phyloP scores from a whole-genome alignment of 2,888 invertebrate species.

The Pammene aurita region DNA sequence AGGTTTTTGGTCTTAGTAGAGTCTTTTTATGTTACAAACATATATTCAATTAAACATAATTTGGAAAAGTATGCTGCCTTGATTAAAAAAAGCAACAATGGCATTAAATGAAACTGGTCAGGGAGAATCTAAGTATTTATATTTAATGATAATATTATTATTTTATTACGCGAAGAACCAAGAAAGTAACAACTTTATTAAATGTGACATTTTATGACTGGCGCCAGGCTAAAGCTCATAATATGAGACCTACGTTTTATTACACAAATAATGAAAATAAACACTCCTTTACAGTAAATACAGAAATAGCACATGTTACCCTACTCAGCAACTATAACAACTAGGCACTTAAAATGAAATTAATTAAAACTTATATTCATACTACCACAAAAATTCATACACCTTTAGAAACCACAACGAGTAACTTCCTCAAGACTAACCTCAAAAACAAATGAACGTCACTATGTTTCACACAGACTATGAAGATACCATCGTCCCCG shows the following conservation, averaged over 20 bases:
- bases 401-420: constrained; percentile 11
- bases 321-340: background rate
- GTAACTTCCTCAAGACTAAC: constrained; percentile 23
- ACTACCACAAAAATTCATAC: background rate
- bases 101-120: background rate
- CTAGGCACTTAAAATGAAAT: background rate
- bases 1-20: too few species aligned
- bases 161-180: background rate
- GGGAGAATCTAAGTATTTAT: too few species aligned
- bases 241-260: constrained; percentile 5
- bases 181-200: constrained; percentile 9
- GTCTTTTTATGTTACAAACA: too few species aligned
- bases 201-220: constrained; percentile 13
- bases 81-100: too few species aligned
- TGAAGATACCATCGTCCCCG: background rate
- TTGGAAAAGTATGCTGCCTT: too few species aligned
- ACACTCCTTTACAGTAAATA: background rate
- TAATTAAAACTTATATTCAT: background rate
- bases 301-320: background rate
- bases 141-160: background rate
- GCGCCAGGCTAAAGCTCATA: constrained; percentile 2
- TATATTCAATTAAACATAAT: too few species aligned
- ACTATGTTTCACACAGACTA: constrained; percentile 6
- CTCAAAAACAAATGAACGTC: constrained; percentile 22
- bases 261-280: constrained; percentile 2